Percentiles rank a stretch among this genome's conserved stretches.
Evolutionary conservation across 2,797 vertebrate genomes (phyloP).

Genomic region (Poecilia gillii): DNA sequence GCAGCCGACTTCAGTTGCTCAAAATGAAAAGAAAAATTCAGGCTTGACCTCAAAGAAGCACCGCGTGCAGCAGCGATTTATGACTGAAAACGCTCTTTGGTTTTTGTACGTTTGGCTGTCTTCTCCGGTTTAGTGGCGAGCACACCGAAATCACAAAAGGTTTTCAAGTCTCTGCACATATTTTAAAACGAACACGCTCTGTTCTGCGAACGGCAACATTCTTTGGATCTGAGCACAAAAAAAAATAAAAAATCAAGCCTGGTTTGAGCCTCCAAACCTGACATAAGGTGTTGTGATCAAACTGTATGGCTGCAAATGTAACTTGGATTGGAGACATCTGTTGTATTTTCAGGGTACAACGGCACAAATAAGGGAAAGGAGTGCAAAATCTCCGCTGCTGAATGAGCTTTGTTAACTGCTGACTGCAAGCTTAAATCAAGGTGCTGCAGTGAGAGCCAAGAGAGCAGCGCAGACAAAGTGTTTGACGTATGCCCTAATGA

Average conservation of each 20-base stretch:
- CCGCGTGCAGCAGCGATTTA: background rate
- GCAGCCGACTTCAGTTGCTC: background rate
- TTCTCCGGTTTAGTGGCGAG: background rate
- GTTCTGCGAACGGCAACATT: background rate
- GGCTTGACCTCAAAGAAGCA: background rate
- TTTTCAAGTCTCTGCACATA: background rate
- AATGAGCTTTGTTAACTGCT: conserved; percentile 36
- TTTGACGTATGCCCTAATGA: conserved; percentile 14
- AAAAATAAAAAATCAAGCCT: background rate
- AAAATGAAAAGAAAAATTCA: background rate
- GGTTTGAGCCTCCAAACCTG: conserved; percentile 11
- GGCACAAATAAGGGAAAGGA: conserved; percentile 30
- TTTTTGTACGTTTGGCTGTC: background rate
- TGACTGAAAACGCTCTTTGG: background rate
- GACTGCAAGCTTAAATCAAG: conserved; percentile 26
- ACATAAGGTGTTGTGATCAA: conserved; percentile 37
- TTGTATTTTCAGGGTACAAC: conserved; percentile 31
- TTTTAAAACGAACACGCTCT: background rate
- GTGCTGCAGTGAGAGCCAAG: background rate
- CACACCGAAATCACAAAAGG: background rate
- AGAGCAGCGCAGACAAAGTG: conserved; percentile 5
- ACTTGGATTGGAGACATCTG: conserved; percentile 42
- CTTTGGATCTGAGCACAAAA: background rate
- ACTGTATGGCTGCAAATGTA: conserved; percentile 41
- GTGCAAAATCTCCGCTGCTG: conserved; percentile 16